phyloP scores from a whole-genome alignment of 2,797 vertebrate species.

The Poecile montanus region DNA sequence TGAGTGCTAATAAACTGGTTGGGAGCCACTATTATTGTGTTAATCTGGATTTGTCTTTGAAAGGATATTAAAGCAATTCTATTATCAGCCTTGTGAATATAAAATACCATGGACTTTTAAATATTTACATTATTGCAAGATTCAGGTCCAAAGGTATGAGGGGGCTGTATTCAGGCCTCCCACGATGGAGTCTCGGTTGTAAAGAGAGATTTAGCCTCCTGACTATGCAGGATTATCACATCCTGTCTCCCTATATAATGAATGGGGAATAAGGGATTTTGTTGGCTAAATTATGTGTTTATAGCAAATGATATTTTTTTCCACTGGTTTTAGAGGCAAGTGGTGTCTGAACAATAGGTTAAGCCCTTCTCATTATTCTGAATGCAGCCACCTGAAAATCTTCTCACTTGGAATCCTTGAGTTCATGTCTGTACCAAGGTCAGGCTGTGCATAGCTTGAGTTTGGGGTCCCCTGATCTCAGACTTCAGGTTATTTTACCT shows the following conservation, averaged over 20 bases:
- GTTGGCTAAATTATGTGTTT: neutral
- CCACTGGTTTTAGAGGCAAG: neutral
- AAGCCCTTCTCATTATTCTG: neutral
- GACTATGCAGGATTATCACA: conserved; percentile 22
- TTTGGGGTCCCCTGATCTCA: neutral
- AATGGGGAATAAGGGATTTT: neutral
- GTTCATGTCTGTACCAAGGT: neutral
- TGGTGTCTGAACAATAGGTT: neutral
- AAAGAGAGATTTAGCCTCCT: conserved; percentile 24
- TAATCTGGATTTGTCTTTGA: conserved; percentile 59
- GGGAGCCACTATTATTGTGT: conserved; percentile 9
- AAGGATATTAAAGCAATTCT: conserved; percentile 39
- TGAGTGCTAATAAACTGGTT: conserved; percentile 42
- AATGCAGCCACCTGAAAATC: neutral
- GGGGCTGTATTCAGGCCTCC: conserved; percentile 6
- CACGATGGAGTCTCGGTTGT: neutral
- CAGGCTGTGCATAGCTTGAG: neutral
- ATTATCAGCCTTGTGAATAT: conserved; percentile 46
- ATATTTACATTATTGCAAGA: conserved; percentile 49
- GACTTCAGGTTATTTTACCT: neutral
- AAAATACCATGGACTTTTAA: conserved; percentile 22
- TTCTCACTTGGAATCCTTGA: neutral
- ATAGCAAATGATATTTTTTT: neutral
- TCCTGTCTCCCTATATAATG: neutral
- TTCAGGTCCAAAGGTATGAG: conserved; percentile 13